Evolutionary conservation across 2,797 vertebrate species (phyloP).

Genomic region (Notamacropus eugenii): DNA sequence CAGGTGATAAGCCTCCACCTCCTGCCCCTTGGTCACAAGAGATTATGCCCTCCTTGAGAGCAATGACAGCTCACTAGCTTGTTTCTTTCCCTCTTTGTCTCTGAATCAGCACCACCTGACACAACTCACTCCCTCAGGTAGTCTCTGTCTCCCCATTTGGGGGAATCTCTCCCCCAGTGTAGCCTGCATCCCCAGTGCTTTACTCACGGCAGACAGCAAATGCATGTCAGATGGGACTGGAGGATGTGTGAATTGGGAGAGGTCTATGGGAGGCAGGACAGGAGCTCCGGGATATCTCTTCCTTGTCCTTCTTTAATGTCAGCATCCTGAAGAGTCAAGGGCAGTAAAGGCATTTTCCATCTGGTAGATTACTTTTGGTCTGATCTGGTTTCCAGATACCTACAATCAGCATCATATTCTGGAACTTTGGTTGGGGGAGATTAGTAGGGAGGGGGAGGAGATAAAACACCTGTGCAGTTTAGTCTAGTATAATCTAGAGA

Average conservation of each 20-base stretch:
- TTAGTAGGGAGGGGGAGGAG: background rate
- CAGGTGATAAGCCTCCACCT: background rate
- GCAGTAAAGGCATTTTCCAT: background rate
- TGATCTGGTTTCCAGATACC: background rate
- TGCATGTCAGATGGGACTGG: background rate
- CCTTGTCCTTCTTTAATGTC: background rate
- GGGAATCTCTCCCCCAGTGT: no score
- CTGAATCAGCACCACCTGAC: background rate
- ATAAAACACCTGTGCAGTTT: background rate
- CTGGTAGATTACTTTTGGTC: background rate
- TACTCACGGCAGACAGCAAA: rapidly evolving
- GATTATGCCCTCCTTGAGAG: background rate
- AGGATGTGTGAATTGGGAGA: background rate
- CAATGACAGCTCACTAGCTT: background rate
- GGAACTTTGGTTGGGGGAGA: background rate
- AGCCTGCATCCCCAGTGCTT: background rate
- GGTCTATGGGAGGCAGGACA: background rate
- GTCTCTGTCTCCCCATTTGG: background rate
- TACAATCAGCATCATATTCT: background rate
- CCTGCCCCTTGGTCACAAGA: background rate
- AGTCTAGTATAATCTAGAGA: background rate
- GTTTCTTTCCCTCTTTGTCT: background rate
- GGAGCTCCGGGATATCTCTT: background rate
- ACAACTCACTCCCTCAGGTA: background rate
- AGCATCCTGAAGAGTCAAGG: background rate